Evolutionary conservation across 2,113 vertebrate species (phyloP), one percentile per base, ranked within the genome.

Genomic region (Mastomys natalensis): DNA sequence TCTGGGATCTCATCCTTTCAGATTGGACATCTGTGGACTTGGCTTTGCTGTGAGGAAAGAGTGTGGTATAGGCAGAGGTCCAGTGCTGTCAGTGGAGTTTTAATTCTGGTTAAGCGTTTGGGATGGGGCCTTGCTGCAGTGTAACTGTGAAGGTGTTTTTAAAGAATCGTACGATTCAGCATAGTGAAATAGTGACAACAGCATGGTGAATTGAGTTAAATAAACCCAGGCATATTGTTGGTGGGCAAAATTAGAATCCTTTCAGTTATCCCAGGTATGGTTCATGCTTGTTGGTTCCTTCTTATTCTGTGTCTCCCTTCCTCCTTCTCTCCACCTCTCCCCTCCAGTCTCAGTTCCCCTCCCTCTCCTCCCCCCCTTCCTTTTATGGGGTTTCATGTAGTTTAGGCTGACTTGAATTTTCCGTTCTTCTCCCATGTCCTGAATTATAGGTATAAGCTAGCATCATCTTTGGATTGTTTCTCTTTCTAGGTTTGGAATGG

Each of bases 31-130:
- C n/a, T 7, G 40, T 43, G 43, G 81, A 17, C 55, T 90, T 90
- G 4, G n/a, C 43, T 90, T 95, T 90, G 51, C 64, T 91, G 31
- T 86, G 60, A 55, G 34, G 74, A 10, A 74, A 19, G 62, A 76
- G 26, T 81, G 22, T 89, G 77, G 31, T 64, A 70, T 64, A 68
- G 40, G 85, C 48, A 43, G 64, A 78, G 26, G 16, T 76, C 51
- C 66, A 93, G 70, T 48, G 22, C 70, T 84, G 5, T 74, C 55
- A 31, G 1, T 43, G 80, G 74, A 85, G 78, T 92, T 82, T 77
- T 87, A 74, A 82, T 66, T 81, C 84, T 48, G 40, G 34, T 16
- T 66, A 86, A 80, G 72, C 40, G 68, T 95, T 92, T 84, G 68
- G 60, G 66, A 77, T 87, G n/a, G 26, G 53, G 7, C 53, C 58